These are phyloP conservation scores for Bucco capensis DNA, from an alignment of 2,113 vertebrate species.

Conservation along the genomic window DNA sequence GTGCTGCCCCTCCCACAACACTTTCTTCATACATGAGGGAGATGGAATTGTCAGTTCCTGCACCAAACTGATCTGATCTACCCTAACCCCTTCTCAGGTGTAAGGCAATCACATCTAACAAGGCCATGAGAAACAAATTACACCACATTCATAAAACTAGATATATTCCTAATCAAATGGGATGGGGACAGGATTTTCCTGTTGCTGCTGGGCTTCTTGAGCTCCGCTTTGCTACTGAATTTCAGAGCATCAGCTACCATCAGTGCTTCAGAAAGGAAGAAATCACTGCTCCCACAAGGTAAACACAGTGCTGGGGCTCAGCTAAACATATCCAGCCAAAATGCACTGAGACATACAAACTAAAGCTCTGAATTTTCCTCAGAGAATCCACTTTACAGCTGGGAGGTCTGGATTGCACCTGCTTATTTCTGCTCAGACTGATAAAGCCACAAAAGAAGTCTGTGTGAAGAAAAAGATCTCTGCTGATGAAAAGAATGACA, in stretches of 20 bases:
- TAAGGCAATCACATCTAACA: neutral
- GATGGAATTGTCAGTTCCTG: neutral
- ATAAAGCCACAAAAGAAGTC: neutral
- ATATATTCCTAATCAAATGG: neutral
- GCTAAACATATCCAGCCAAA: neutral
- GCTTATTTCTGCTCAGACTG: neutral
- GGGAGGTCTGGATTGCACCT: neutral
- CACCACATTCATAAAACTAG: neutral
- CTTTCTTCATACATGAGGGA: neutral
- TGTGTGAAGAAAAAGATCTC: neutral
- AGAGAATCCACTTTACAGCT: neutral
- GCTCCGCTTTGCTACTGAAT: neutral
- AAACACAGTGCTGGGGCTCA: neutral
- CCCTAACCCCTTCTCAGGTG: neutral
- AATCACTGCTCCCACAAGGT: neutral
- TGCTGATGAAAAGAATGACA: neutral
- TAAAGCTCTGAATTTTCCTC: neutral
- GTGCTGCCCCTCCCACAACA: neutral
- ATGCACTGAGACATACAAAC: neutral
- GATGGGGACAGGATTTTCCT: neutral
- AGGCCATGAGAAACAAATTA: neutral
- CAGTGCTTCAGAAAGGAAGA: neutral
- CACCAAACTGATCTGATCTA: neutral
- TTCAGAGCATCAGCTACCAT: neutral
- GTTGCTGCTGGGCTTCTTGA: neutral